phyloP scores from a whole-genome alignment of 2,888 invertebrate genomes.

The Aphidius colemani region DNA sequence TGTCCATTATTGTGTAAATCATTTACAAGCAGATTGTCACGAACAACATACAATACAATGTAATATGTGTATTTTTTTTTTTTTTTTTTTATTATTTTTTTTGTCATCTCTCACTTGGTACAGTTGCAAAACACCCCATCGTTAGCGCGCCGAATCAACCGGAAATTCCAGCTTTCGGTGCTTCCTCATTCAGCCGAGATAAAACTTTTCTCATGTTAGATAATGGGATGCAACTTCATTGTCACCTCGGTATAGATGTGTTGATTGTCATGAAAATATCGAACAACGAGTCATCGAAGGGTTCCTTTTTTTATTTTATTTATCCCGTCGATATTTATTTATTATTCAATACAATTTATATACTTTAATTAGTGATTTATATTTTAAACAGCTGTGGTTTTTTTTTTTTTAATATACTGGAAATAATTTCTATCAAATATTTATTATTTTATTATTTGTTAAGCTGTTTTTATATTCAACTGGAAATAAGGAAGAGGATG shows the following conservation, averaged over 20 bases:
- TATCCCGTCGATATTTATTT: conserved; percentile 13
- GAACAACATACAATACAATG: conserved; percentile 40
- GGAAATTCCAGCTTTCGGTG: conserved; percentile 60
- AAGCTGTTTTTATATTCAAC: no score
- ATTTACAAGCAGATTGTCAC: conserved; percentile 38
- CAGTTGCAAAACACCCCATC: conserved; percentile 45
- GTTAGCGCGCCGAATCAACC: conserved; percentile 60
- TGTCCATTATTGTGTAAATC: conserved; percentile 60
- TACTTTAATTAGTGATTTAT: no score
- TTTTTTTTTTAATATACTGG: no score
- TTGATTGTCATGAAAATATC: conserved; percentile 53
- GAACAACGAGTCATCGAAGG: conserved; percentile 31
- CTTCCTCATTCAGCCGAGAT: conserved; percentile 50
- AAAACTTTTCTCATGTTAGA: conserved; percentile 36
- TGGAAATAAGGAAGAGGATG: no score
- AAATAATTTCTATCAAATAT: no score
- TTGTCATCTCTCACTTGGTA: conserved; percentile 1
- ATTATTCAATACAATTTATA: conserved; percentile 4
- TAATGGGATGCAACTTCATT: conserved; percentile 26
- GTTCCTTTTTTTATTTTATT: not conserved
- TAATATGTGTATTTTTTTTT: conserved; percentile 20
- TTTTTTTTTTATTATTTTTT: conserved; percentile 12
- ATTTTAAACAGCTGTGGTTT: no score
- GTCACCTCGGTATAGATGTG: conserved; percentile 12
- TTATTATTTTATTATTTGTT: no score